A percentile compares a stretch with the other conserved stretches of the same genome.
Evolutionary conservation across 2,888 invertebrate genomes (phyloP).

Genomic region (Thereva nobilitata): DNA sequence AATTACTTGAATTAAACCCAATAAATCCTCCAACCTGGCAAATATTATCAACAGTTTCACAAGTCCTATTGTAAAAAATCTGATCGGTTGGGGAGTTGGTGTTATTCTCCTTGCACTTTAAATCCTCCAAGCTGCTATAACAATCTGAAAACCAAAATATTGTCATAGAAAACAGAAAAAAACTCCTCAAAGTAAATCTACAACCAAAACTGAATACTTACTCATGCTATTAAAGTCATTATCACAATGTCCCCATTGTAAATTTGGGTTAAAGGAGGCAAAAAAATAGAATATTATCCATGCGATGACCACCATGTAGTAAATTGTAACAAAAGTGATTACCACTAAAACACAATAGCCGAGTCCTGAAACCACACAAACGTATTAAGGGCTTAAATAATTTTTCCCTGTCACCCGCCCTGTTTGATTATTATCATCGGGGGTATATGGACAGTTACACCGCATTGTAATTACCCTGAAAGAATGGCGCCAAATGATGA

Average conservation of each 20-base stretch:
- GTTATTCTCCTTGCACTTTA: constrained; percentile 59
- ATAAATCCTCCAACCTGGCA: constrained; percentile 58
- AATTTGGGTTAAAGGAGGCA: constrained; percentile 66
- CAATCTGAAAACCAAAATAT: constrained; percentile 59
- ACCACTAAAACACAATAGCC: constrained; percentile 72
- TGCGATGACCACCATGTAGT: constrained; percentile 79
- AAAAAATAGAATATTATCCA: constrained; percentile 78
- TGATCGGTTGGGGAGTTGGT: constrained; percentile 52
- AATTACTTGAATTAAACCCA: constrained; percentile 59
- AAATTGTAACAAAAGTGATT: constrained; percentile 72
- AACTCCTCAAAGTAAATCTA: constrained; percentile 35
- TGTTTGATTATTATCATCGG: not conserved
- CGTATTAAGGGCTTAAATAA: constrained; percentile 4
- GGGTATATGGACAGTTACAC: not conserved
- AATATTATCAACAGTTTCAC: constrained; percentile 60
- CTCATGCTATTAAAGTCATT: constrained; percentile 65
- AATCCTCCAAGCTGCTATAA: constrained; percentile 68
- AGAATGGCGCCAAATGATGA: constrained; percentile 64
- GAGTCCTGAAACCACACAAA: constrained; percentile 61
- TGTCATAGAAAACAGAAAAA: constrained; percentile 37
- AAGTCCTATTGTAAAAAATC: constrained; percentile 63
- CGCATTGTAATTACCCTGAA: constrained; percentile 43
- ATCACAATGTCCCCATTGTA: constrained; percentile 73
- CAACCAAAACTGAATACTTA: constrained; percentile 56
- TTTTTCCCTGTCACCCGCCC: not conserved